Conservation (phyloP, 1,140 invertebrate genomes). For the Ptiloglossa arizonensis region DNA sequence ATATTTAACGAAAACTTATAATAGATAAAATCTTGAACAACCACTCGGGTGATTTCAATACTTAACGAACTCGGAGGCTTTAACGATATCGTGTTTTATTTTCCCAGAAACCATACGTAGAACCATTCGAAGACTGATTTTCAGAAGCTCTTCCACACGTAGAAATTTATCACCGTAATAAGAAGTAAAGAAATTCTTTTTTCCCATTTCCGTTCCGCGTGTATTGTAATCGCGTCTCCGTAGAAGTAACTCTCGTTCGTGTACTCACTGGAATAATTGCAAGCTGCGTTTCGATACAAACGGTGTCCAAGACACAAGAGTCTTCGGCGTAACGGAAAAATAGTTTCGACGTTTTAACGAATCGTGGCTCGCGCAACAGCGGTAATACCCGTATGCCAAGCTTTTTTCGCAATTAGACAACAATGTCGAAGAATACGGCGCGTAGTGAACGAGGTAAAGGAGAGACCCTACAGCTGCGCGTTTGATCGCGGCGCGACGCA, state of each 20-base stretch:
- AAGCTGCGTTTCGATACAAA: background rate
- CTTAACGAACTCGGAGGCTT: no score
- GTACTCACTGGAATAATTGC: background rate
- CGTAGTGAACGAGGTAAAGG: background rate
- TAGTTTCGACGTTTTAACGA: background rate
- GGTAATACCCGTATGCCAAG: slow-evolving; percentile 36
- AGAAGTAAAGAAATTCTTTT: no score
- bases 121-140: no score
- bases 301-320: background rate
- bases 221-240: no score
- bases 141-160: no score
- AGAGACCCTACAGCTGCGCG: slow-evolving; percentile 39
- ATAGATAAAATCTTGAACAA: no score
- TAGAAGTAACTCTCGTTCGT: background rate
- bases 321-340: background rate
- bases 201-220: no score
- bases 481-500: slow-evolving; percentile 38
- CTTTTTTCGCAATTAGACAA: slow-evolving; percentile 43
- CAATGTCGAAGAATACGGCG: slow-evolving; percentile 4
- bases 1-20: no score
- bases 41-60: no score
- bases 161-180: no score
- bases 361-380: background rate
- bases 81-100: no score
- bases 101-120: no score